Conservation (phyloP, 2,888 invertebrate genomes). For the Neuroscelio doddi region DNA sequence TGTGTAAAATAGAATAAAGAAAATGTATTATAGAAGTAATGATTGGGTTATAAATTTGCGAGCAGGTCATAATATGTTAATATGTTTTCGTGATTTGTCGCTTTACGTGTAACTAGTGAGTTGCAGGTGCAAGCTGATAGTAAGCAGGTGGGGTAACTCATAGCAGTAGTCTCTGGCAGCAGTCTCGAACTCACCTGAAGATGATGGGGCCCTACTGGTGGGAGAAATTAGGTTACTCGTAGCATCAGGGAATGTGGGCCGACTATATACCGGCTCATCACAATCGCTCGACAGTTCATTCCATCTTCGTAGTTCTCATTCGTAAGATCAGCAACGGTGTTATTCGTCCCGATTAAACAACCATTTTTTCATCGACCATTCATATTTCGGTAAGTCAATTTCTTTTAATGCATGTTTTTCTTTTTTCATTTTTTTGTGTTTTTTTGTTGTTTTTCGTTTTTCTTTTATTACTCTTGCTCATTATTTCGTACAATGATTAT, state of each 20-base stretch:
- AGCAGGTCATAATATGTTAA: too few relatives aligned
- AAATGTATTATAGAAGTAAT: background rate
- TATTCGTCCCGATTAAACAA: slow-evolving; percentile 26
- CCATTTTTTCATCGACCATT: slow-evolving; percentile 19
- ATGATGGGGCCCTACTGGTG: slow-evolving; percentile 52
- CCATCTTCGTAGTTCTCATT: slow-evolving; percentile 60
- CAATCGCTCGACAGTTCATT: slow-evolving; percentile 67
- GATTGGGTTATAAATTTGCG: background rate
- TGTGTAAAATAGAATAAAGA: too few relatives aligned
- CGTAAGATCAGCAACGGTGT: slow-evolving; percentile 50
- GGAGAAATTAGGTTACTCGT: slow-evolving; percentile 71
- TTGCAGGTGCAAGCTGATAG: slow-evolving; percentile 39
- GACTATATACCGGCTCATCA: slow-evolving; percentile 69
- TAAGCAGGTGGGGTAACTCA: slow-evolving; percentile 44
- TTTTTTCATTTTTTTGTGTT: slow-evolving; percentile 2
- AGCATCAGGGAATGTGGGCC: slow-evolving; percentile 70
- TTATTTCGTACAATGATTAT: too few relatives aligned
- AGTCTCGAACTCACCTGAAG: slow-evolving; percentile 41
- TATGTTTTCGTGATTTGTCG: slow-evolving; percentile 1
- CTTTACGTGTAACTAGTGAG: slow-evolving; percentile 31
- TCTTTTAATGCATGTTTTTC: background rate
- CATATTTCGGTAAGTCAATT: slow-evolving; percentile 28
- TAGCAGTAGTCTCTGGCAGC: too few relatives aligned
- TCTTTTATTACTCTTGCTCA: too few relatives aligned
- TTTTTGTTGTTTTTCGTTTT: too few relatives aligned